These are phyloP conservation scores for Parnassius apollo DNA, from an alignment of 2,888 invertebrate genomes.

Conservation along the genomic window DNA sequence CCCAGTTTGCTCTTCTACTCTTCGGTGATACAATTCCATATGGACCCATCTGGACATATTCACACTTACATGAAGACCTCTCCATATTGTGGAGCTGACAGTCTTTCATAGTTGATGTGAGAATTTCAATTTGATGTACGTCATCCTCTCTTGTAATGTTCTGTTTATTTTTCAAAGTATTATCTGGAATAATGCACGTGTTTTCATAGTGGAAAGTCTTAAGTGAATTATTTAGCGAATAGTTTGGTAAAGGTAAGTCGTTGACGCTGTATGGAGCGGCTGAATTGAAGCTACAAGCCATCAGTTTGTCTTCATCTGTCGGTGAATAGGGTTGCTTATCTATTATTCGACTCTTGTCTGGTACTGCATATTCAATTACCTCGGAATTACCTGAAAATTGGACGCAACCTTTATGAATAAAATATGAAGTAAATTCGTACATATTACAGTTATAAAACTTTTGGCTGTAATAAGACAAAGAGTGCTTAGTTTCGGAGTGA, in stretches of 20 bases:
- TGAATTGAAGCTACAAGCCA: constrained; percentile 68
- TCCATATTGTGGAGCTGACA: constrained; percentile 73
- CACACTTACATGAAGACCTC: constrained; percentile 68
- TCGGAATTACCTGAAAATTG: constrained; percentile 64
- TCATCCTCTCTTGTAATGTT: constrained; percentile 71
- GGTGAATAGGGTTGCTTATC: constrained; percentile 75
- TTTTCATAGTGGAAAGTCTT: constrained; percentile 77
- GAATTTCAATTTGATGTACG: constrained; percentile 71
- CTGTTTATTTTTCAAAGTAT: constrained; percentile 68
- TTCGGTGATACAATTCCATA: constrained; percentile 70
- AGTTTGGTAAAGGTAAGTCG: constrained; percentile 81
- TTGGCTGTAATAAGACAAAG: constrained; percentile 12
- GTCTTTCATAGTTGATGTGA: constrained; percentile 72
- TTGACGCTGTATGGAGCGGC: constrained; percentile 64
- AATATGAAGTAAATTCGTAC: constrained; percentile 31
- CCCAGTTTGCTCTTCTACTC: constrained; percentile 65
- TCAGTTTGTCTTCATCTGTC: constrained; percentile 74
- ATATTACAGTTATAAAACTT: constrained; percentile 13
- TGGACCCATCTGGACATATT: constrained; percentile 72
- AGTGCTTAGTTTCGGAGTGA: constrained; percentile 8
- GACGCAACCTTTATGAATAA: constrained; percentile 20
- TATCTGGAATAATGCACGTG: constrained; percentile 73
- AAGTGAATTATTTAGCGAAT: constrained; percentile 79
- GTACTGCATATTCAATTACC: constrained; percentile 78
- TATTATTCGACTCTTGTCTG: constrained; percentile 71